Evolutionary conservation across 2,797 vertebrate genomes (phyloP).

Genomic region (Onychomys arenicola): DNA sequence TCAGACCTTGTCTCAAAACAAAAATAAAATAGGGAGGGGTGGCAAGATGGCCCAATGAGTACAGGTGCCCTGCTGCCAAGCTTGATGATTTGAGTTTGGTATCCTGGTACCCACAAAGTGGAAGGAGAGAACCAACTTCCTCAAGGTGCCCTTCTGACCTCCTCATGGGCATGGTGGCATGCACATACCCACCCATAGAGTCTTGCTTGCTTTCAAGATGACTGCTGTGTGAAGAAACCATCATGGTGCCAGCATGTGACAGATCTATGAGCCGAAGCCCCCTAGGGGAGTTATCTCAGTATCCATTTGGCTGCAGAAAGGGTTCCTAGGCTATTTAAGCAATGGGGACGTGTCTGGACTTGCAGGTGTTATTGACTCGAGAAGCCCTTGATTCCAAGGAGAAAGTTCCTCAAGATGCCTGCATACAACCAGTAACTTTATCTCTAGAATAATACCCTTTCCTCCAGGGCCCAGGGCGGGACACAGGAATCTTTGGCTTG

Average conservation of each 20-base stretch:
- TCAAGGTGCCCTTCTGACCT: background rate
- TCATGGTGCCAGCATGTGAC: rapidly evolving
- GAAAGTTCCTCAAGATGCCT: background rate
- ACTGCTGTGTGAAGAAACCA: too few species aligned
- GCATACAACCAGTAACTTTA: background rate
- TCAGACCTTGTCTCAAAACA: background rate
- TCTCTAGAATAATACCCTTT: background rate
- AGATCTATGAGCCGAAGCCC: background rate
- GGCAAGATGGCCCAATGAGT: background rate
- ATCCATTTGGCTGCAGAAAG: background rate
- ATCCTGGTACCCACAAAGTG: background rate
- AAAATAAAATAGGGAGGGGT: background rate
- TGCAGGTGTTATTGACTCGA: constrained; percentile 36
- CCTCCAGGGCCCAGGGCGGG: background rate
- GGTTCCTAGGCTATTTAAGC: background rate
- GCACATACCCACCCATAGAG: background rate
- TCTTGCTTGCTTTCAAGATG: background rate
- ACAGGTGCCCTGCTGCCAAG: background rate
- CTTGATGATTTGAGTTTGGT: background rate
- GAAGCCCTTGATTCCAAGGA: constrained; percentile 14
- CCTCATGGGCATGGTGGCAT: background rate
- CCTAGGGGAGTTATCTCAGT: background rate
- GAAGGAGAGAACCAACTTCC: background rate
- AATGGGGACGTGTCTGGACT: background rate
- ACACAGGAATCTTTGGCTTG: background rate